Percentiles rank a stretch among this genome's conserved stretches.
Conservation (phyloP, 2,113 vertebrate genomes). For the Trochalopteron elliotii region DNA sequence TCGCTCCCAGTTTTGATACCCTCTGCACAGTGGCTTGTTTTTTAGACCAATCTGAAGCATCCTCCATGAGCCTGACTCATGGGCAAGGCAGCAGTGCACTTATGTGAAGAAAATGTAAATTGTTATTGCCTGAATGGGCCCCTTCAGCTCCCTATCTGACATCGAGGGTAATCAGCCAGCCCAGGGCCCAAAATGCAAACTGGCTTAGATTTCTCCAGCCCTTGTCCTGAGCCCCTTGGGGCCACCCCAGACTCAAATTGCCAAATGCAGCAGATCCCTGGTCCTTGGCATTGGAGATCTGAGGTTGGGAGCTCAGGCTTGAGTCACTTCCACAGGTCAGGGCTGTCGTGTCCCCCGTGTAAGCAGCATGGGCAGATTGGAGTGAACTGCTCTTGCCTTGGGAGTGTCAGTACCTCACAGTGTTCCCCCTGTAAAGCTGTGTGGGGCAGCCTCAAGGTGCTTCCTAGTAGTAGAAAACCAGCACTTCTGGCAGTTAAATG, state of each 20-base stretch:
- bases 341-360: neutral
- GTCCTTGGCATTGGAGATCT: neutral
- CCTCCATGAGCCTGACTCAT: neutral
- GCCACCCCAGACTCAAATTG: neutral
- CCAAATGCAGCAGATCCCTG: neutral
- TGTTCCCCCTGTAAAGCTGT: neutral
- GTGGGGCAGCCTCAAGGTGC: neutral
- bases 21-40: neutral
- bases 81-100: neutral
- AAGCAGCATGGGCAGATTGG: accelerated
- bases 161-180: neutral
- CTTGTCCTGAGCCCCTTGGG: neutral
- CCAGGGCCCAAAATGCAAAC: neutral
- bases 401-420: neutral
- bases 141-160: neutral
- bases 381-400: neutral
- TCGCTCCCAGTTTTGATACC: neutral
- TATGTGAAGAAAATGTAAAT: neutral
- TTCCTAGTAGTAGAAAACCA: neutral
- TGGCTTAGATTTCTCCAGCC: neutral
- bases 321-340: neutral
- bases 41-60: constrained; percentile 1
- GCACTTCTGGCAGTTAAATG: neutral
- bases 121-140: neutral
- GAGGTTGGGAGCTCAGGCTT: neutral